These are phyloP conservation scores for Catharus ustulatus DNA, from an alignment of 2,797 vertebrate species.

Conservation along the genomic window DNA sequence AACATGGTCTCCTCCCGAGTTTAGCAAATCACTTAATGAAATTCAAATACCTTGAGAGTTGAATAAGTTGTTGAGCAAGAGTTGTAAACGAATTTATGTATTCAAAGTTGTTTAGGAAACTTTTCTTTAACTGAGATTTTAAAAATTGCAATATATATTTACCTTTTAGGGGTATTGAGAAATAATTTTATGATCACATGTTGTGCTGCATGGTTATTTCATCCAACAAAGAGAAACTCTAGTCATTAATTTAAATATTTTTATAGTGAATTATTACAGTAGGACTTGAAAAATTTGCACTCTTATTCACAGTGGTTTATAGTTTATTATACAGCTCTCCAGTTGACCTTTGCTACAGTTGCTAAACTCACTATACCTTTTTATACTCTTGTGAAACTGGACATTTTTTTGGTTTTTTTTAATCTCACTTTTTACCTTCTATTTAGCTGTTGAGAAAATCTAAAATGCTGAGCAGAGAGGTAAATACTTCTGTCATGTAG, in stretches of 20 bases:
- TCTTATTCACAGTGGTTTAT: background rate
- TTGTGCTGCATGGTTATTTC: background rate
- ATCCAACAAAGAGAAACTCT: background rate
- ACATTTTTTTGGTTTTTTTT: background rate
- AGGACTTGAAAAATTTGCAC: background rate
- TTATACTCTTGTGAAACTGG: background rate
- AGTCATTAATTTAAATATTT: background rate
- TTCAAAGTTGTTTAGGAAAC: background rate
- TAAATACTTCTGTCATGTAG: background rate
- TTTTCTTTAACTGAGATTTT: background rate
- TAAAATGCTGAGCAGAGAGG: background rate
- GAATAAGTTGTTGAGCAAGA: background rate
- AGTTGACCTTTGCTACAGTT: background rate
- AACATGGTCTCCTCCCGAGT: background rate
- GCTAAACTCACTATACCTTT: background rate
- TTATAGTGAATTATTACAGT: background rate
- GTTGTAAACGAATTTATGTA: background rate
- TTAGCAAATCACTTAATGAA: background rate
- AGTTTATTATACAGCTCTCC: background rate
- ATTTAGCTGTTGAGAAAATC: background rate
- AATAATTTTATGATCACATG: background rate
- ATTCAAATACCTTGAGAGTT: background rate
- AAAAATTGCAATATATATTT: background rate
- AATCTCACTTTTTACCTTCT: background rate
- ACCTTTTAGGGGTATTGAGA: background rate